Percentiles rank a stretch among this genome's conserved stretches.
Evolutionary conservation across 1,140 invertebrate species (phyloP).

Genomic region (Rhagoletis zephyria): DNA sequence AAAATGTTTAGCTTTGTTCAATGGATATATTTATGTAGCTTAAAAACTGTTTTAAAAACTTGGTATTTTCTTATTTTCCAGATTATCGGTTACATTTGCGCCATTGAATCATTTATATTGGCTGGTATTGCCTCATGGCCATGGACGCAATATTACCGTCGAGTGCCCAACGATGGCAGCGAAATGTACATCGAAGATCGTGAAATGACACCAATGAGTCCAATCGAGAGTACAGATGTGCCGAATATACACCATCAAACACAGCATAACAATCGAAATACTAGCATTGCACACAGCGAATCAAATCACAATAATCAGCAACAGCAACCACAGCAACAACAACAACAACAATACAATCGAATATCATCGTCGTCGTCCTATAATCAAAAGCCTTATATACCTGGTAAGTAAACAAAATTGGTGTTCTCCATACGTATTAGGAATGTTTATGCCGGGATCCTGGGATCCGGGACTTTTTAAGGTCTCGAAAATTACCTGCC

Average conservation of each 20-base stretch:
- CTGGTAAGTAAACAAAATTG: conserved; percentile 63
- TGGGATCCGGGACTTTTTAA: too few species aligned
- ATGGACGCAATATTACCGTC: conserved; percentile 74
- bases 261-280: conserved; percentile 64
- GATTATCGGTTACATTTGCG: conserved; percentile 75
- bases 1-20: too few species aligned
- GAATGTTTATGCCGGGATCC: too few species aligned
- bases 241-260: conserved; percentile 61
- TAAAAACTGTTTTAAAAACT: too few species aligned
- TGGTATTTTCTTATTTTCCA: conserved; percentile 56
- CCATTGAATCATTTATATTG: conserved; percentile 73
- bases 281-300: conserved; percentile 69
- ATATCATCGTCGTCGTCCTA: conserved; percentile 71
- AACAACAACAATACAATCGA: conserved; percentile 57
- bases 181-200: conserved; percentile 74
- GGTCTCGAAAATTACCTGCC: too few species aligned
- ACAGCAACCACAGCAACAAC: conserved; percentile 61
- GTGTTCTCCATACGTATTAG: too few species aligned
- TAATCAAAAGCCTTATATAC: conserved; percentile 74
- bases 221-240: conserved; percentile 70
- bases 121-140: conserved; percentile 73
- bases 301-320: conserved; percentile 71
- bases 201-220: conserved; percentile 73
- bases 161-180: conserved; percentile 74
- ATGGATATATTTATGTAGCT: too few species aligned